Evolutionary conservation across 2,888 invertebrate genomes (phyloP).

Genomic region (Agrotis segetum): DNA sequence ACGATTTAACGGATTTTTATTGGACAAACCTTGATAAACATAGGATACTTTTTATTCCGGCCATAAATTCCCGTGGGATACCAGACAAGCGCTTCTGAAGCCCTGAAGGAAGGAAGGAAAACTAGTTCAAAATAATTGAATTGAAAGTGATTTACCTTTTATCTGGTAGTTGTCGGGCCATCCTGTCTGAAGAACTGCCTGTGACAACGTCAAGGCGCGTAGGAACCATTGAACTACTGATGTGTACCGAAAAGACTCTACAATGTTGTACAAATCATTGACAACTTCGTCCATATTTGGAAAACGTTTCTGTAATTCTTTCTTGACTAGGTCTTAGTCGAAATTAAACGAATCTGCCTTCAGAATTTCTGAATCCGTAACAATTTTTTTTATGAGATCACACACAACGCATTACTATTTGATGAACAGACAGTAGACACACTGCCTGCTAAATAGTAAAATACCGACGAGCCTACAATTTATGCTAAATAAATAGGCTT

Average conservation of each 20-base stretch:
- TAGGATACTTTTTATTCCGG: too few relatives aligned
- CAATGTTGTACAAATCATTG: conserved; percentile 71
- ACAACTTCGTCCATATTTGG: conserved; percentile 66
- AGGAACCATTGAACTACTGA: conserved; percentile 75
- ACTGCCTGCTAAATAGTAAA: conserved; percentile 24
- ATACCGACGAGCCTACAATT: conserved; percentile 13
- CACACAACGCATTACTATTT: not conserved
- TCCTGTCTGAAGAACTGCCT: conserved; percentile 74
- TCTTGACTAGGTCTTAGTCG: not conserved
- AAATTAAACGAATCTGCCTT: not conserved
- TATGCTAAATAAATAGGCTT: conserved; percentile 23
- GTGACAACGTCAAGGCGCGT: conserved; percentile 74
- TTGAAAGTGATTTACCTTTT: conserved; percentile 67
- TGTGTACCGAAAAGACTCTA: conserved; percentile 70
- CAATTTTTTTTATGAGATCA: conserved; percentile 8
- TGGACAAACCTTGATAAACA: too few relatives aligned
- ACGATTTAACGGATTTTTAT: too few relatives aligned
- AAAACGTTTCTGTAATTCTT: not conserved
- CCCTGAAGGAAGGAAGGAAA: not conserved
- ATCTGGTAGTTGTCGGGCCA: conserved; percentile 79
- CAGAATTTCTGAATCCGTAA: not conserved
- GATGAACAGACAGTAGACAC: not conserved
- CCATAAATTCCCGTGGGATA: not conserved
- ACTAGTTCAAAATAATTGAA: not conserved
- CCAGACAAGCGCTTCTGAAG: not conserved